Evolutionary conservation across 2,113 vertebrate genomes (phyloP).

Genomic region (Gyps fulvus): DNA sequence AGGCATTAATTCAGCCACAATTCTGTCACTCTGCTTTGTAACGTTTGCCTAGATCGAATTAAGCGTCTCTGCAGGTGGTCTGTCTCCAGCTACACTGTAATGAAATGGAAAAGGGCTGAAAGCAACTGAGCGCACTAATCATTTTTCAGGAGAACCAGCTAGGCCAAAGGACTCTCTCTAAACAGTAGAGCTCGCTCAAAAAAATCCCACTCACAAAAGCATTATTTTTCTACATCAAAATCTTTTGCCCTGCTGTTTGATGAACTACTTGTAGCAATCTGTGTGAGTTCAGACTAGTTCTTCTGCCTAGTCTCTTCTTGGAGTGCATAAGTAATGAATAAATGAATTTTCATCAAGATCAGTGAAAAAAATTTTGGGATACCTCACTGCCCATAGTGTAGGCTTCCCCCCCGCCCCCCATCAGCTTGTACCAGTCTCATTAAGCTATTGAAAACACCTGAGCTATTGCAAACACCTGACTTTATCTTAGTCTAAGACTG

Average conservation of each 20-base stretch:
- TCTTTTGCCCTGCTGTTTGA: background rate
- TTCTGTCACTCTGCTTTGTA: background rate
- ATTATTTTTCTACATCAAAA: background rate
- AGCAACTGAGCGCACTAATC: rapidly evolving
- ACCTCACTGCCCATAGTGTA: background rate
- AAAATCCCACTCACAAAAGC: background rate
- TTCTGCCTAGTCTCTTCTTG: background rate
- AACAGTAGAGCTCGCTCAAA: background rate
- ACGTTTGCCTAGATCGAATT: background rate
- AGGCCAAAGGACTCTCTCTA: background rate
- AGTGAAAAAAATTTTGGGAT: background rate
- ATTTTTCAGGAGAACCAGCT: background rate
- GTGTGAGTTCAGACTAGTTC: background rate
- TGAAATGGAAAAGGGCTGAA: background rate
- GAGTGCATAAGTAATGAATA: background rate
- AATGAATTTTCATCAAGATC: background rate
- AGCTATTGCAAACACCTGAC: background rate
- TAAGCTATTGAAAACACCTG: background rate
- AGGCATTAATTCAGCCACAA: background rate
- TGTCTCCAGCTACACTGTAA: background rate
- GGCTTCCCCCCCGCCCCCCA: rapidly evolving
- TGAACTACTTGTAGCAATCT: background rate
- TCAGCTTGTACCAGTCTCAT: background rate
- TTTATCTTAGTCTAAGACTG: background rate
- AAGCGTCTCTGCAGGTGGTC: background rate